Base-by-base conservation (phyloP, 2,113 vertebrate species). In the Megaceryle maxima region DNA sequence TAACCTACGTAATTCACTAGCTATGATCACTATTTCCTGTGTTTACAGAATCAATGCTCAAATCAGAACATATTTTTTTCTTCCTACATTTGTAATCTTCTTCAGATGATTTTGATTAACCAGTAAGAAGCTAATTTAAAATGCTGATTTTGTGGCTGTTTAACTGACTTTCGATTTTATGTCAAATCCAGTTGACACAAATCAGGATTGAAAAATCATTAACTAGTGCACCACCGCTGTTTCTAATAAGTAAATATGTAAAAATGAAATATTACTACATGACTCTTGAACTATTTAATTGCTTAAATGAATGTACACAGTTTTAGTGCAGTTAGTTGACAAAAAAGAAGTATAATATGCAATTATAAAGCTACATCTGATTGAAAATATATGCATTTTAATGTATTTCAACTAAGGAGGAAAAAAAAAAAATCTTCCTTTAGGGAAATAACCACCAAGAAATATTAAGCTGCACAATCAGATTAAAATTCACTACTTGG, bases 401-500 rank as follows among this genome's bases (percentile, higher is more conserved):
- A 85, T 70, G 22, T 35, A 66, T 67, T 90, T 78, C 53, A 91
- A 5, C 21, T 51, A 60, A 55, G 17, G 14, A 74, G 14, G 10
- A 63, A 41, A 72, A 63, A 75, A 63, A n/a, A 53, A 28, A 53
- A 21, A 19, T 10, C 29, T 82, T 85, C 66, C 70, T 92, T 84
- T 79, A 83, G 37, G 51, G 43, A 69, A 89, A 63, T 67, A 88
- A 69, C 24, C 74, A 55, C n/a, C 51, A 79, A 88, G 37, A 84
- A 90, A 74, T 35, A 84, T 6, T 74, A 56, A 74, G 37, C 43
- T 80, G n/a, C 57, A 91, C 88, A 43, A 57, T 59, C 50, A 63
- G 53, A 95, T 83, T 91, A 91, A 88, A 88, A 92, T 86, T n/a
- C 83, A 59, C 67, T 68, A 76, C 37, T 72, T 46, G 53, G 57